Base-by-base conservation (phyloP, 2,797 vertebrate species). In the Discoglossus pictus region DNA sequence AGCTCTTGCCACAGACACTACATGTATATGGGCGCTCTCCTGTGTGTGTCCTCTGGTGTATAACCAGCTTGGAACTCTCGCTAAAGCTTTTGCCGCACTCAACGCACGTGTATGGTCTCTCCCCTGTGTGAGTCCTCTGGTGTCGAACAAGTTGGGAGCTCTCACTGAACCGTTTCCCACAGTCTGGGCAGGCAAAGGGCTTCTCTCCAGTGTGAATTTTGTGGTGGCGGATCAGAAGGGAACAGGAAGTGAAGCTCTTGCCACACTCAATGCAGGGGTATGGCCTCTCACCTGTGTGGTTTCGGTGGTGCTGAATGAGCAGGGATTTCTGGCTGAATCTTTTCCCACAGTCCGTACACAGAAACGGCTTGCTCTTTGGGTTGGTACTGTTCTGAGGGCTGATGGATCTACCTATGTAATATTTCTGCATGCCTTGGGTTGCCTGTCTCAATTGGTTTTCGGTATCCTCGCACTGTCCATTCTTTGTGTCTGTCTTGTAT, bases 31-130 rank as follows among this genome's bases (percentile, higher is more conserved):
- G 68, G 0, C 68, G 50, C n/a, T 71, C 68, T 2, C 68, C 68
- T 1, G 68, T 71, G 44, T 71, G 68, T 6, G 68, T 71, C 9
- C 68, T 55, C 52, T 71, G 68, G 36, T 71, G 68, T 12, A 71
- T 71, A 18, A 71, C 68, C 35, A 71, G 48, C 36, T 71, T 71
- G 44, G 68, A 71, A 7, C 68, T 71, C 16, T 71, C 68, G 7
- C 68, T 71, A 18, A 71, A 71, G 20, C 68, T 71, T 17, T 71
- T 71, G 1, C 68, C 68, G 7, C 68, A 71, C 60, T 71, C 68
- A 5, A 58, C 43, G 8, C 68, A 71, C 0, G 68, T 71, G 44
- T 71, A 71, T 1, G 68, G 68, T 7, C 60, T 54, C 34, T 71
- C 68, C 0, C 68, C 68, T 0, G 68, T 71, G 44, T 71, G 68